Evolutionary conservation across 2,888 invertebrate genomes (phyloP).

Genomic region (Pollenia labialis): DNA sequence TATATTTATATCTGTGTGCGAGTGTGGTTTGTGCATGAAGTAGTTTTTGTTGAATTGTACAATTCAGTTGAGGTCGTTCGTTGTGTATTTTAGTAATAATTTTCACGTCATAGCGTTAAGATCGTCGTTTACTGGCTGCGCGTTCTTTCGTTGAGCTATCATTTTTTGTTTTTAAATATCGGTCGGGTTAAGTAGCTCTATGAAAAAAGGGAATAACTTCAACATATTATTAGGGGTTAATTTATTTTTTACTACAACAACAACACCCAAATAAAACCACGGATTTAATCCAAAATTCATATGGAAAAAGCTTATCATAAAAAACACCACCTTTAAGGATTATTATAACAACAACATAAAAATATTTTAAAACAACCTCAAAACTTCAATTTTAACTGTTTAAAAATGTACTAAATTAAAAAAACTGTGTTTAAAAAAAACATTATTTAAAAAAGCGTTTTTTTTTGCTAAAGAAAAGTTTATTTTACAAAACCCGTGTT

Average conservation of each 20-base stretch:
- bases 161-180: conserved; percentile 42
- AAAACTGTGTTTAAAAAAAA: conserved; percentile 27
- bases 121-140: conserved; percentile 75
- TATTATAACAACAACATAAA: conserved; percentile 20
- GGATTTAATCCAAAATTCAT: conserved; percentile 36
- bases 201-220: conserved; percentile 68
- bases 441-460: conserved; percentile 16
- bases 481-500: not conserved
- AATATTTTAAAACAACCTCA: not conserved
- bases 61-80: conserved; percentile 70
- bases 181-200: conserved; percentile 66
- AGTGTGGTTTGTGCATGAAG: conserved; percentile 51
- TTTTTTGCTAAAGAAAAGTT: conserved; percentile 23
- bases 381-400: conserved; percentile 10
- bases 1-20: conserved; percentile 36
- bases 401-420: conserved; percentile 55
- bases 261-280: not conserved
- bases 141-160: conserved; percentile 74
- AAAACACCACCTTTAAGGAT: conserved; percentile 58
- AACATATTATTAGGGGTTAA: conserved; percentile 67
- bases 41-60: conserved; percentile 59
- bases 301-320: conserved; percentile 25
- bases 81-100: conserved; percentile 74
- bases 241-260: conserved; percentile 44
- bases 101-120: conserved; percentile 75